Evolutionary conservation across 2,797 vertebrate genomes (phyloP).

Genomic region (Parotocinclus haroldoi): DNA sequence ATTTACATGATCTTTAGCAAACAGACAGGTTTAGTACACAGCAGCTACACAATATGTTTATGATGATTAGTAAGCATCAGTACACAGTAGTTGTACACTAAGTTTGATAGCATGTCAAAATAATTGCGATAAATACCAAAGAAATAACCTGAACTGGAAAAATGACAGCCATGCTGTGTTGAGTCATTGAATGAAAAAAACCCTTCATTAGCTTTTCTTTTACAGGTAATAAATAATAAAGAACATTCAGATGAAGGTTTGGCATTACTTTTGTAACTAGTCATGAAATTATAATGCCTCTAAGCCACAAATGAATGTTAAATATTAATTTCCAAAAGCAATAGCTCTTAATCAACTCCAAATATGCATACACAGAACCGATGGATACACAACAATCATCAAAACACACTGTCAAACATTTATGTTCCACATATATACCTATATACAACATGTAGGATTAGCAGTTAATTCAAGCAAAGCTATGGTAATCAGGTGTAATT

Average conservation of each 20-base stretch:
- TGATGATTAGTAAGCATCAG: no score
- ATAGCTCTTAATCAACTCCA: background rate
- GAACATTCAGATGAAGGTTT: background rate
- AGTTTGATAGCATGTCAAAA: no score
- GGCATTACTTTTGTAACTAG: background rate
- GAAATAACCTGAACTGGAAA: background rate
- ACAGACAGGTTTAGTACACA: no score
- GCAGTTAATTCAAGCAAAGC: no score
- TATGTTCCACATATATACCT: no score
- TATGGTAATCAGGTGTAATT: no score
- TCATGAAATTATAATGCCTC: background rate
- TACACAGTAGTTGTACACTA: no score
- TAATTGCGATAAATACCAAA: background rate
- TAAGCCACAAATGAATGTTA: background rate
- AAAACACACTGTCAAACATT: no score
- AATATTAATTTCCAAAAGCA: background rate
- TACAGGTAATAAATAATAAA: background rate
- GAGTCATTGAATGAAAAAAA: background rate
- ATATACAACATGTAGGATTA: no score
- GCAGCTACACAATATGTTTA: no score
- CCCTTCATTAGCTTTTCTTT: background rate
- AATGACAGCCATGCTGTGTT: background rate
- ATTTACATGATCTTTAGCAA: no score
- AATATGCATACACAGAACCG: background rate
- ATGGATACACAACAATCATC: no score